Conservation (phyloP, 2,888 invertebrate species). For the Agrotis clavis region DNA sequence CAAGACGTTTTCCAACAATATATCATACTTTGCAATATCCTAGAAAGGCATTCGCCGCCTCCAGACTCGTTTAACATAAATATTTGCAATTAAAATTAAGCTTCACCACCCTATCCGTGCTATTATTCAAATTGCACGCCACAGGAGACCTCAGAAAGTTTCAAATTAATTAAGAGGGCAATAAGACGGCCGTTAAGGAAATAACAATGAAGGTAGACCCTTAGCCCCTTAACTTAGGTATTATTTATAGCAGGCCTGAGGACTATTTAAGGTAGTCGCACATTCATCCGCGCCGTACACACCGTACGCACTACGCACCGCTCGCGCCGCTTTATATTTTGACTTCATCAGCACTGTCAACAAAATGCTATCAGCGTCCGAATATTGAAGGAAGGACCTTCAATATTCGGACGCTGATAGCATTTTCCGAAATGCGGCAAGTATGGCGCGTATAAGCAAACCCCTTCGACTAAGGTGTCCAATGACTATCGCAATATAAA, state of each 20-base stretch:
- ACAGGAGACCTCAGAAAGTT: slow-evolving; percentile 91
- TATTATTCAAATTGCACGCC: slow-evolving; percentile 91
- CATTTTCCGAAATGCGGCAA: too few relatives aligned
- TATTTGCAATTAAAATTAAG: slow-evolving; percentile 91
- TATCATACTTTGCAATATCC: slow-evolving; percentile 87
- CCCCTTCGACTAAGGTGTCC: too few relatives aligned
- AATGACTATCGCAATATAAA: too few relatives aligned
- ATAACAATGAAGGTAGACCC: slow-evolving; percentile 87
- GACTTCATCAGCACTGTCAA: too few relatives aligned
- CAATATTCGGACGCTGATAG: too few relatives aligned
- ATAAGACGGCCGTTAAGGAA: slow-evolving; percentile 91
- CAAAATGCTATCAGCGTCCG: too few relatives aligned
- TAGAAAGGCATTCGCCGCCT: slow-evolving; percentile 74
- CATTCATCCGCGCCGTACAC: too few relatives aligned
- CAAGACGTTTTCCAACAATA: slow-evolving; percentile 78
- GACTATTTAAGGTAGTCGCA: slow-evolving; percentile 69
- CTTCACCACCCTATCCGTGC: slow-evolving; percentile 87
- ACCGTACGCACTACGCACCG: too few relatives aligned
- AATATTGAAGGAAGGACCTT: too few relatives aligned
- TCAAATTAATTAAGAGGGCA: slow-evolving; percentile 91
- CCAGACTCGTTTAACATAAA: slow-evolving; percentile 88
- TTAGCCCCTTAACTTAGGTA: slow-evolving; percentile 81
- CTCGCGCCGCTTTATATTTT: too few relatives aligned
- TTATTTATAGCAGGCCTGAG: slow-evolving; percentile 86
- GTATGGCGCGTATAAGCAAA: too few relatives aligned